Evolutionary conservation across 2,113 vertebrate genomes (phyloP).

Genomic region (Mormoops blainvillei): DNA sequence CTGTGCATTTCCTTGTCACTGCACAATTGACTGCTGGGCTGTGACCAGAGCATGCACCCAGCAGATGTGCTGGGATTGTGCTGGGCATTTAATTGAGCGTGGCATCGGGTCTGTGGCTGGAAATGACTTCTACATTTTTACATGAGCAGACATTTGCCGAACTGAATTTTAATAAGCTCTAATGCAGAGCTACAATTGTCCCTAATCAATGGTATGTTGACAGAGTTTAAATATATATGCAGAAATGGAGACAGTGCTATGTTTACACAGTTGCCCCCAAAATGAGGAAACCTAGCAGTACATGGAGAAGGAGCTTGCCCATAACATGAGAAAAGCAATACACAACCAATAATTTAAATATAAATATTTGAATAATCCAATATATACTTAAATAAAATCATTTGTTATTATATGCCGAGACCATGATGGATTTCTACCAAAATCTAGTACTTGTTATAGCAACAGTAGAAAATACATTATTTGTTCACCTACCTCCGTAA

Average conservation of each 20-base stretch:
- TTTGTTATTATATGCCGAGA: background rate
- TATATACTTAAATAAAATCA: background rate
- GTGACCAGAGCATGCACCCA: background rate
- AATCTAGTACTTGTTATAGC: background rate
- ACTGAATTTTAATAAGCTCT: conserved; percentile 49
- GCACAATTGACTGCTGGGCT: background rate
- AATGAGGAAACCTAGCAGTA: background rate
- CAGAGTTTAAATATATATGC: background rate
- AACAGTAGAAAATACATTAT: background rate
- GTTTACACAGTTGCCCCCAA: background rate
- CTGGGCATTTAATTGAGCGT: conserved; percentile 31
- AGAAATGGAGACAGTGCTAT: background rate
- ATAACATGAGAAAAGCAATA: background rate
- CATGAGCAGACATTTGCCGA: background rate
- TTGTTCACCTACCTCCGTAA: background rate
- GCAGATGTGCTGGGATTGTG: conserved; percentile 9
- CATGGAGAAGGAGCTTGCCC: background rate
- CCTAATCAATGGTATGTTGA: background rate
- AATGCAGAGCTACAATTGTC: background rate
- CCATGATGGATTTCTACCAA: background rate
- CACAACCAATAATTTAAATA: background rate
- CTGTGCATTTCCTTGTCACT: background rate
- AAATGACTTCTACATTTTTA: conserved; percentile 35
- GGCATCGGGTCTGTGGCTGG: background rate
- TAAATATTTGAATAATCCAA: background rate